These are phyloP conservation scores for Mus spretus DNA, from an alignment of 2,797 vertebrate genomes.

Conservation along the genomic window DNA sequence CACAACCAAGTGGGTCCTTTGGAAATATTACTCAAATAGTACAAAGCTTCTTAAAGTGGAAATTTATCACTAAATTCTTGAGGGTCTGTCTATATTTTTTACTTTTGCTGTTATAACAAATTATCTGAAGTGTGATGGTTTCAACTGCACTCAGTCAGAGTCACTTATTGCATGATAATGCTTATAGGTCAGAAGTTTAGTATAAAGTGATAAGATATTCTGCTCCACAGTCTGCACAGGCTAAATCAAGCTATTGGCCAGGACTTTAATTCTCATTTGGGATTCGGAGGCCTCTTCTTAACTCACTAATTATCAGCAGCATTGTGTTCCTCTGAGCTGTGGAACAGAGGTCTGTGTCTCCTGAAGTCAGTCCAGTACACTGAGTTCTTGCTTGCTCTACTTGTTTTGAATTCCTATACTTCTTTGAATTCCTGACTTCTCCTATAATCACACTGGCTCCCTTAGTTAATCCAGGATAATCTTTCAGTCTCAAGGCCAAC, in stretches of 20 bases:
- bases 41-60: slow-evolving; percentile 11
- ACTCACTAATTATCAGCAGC: neutral
- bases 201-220: neutral
- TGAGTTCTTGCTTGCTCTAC: neutral
- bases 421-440: neutral
- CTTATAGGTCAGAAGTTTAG: neutral
- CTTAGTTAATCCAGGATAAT: neutral
- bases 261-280: neutral
- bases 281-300: neutral
- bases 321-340: neutral
- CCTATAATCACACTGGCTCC: neutral
- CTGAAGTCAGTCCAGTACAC: neutral
- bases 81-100: neutral
- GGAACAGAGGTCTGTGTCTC: neutral
- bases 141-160: neutral
- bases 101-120: neutral
- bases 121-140: neutral
- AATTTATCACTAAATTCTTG: neutral
- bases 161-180: neutral
- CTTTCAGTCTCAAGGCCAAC: neutral
- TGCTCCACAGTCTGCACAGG: neutral
- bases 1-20: neutral
- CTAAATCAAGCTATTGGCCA: slow-evolving; percentile 3
- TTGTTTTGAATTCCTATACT: neutral
- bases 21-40: neutral